Percentiles rank a stretch among this genome's conserved stretches.
These are phyloP conservation scores for Onychomys leucogaster DNA, from an alignment of 2,797 vertebrate genomes.

Conservation along the genomic window DNA sequence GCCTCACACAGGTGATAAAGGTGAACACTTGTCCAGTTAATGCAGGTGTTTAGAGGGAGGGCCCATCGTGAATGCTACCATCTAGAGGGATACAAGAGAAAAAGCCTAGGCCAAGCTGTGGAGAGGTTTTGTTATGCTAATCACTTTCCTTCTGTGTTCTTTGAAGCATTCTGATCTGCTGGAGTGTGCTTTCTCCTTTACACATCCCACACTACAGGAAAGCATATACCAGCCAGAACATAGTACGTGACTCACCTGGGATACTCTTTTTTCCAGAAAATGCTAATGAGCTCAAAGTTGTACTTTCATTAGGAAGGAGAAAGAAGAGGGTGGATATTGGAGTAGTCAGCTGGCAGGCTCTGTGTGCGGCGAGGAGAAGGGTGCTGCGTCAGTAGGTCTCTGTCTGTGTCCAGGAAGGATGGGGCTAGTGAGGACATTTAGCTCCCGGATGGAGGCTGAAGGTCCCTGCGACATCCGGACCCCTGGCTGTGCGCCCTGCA, in stretches of 20 bases:
- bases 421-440: conserved; percentile 32
- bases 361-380: background rate
- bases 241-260: background rate
- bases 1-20: background rate
- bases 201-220: background rate
- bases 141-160: conserved; percentile 11
- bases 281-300: background rate
- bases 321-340: background rate
- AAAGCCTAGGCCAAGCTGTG: background rate
- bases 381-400: background rate
- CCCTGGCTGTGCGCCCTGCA: conserved; percentile 42
- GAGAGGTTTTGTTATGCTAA: background rate
- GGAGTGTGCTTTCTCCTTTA: background rate
- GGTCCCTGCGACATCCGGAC: background rate
- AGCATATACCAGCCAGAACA: background rate
- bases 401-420: conserved; percentile 46
- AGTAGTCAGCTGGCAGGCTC: background rate
- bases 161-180: background rate
- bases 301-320: conserved; percentile 34
- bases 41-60: background rate
- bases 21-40: background rate
- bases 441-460: background rate
- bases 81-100: background rate
- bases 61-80: background rate
- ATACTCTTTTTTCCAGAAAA: background rate